Conservation (phyloP, 2,888 invertebrate species). For the Drosophila borealis region DNA sequence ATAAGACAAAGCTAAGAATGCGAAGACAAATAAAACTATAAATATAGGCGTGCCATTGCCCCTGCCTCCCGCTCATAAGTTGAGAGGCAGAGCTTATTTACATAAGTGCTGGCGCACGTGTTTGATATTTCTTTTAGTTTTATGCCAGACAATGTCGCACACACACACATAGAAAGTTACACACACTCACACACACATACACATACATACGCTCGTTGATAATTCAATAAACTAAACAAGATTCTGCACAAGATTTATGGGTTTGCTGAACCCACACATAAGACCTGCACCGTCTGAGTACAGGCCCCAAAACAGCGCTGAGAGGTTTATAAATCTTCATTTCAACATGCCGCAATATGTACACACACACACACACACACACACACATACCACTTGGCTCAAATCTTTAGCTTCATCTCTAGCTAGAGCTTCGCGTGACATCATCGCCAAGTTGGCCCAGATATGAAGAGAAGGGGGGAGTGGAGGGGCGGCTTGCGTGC, state of each 20-base stretch:
- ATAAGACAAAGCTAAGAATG: slow-evolving; percentile 43
- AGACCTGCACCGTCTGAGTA: not conserved
- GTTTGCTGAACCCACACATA: slow-evolving; percentile 65
- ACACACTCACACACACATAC: slow-evolving; percentile 7
- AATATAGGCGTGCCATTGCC: slow-evolving; percentile 49
- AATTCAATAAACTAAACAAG: slow-evolving; percentile 81
- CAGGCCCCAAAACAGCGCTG: slow-evolving; percentile 34
- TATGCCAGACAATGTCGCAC: slow-evolving; percentile 57
- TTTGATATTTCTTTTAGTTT: slow-evolving; percentile 76
- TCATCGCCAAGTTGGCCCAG: slow-evolving; percentile 29
- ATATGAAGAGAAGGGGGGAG: not conserved
- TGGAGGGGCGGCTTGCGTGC: slow-evolving; percentile 14
- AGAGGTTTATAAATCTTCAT: slow-evolving; percentile 73
- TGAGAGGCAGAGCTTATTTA: slow-evolving; percentile 55
- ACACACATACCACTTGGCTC: not conserved
- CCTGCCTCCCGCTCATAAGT: not conserved
- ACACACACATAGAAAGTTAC: not conserved
- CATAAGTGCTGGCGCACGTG: slow-evolving; percentile 74
- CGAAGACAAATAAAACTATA: slow-evolving; percentile 75
- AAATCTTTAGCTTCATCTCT: slow-evolving; percentile 20
- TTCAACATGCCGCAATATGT: slow-evolving; percentile 39
- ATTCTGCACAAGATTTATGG: slow-evolving; percentile 77
- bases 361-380: slow-evolving; percentile 1
- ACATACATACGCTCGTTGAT: slow-evolving; percentile 52
- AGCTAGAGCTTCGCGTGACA: slow-evolving; percentile 41